phyloP scores from a whole-genome alignment of 2,113 vertebrate genomes.

The Leucopsar rothschildi region DNA sequence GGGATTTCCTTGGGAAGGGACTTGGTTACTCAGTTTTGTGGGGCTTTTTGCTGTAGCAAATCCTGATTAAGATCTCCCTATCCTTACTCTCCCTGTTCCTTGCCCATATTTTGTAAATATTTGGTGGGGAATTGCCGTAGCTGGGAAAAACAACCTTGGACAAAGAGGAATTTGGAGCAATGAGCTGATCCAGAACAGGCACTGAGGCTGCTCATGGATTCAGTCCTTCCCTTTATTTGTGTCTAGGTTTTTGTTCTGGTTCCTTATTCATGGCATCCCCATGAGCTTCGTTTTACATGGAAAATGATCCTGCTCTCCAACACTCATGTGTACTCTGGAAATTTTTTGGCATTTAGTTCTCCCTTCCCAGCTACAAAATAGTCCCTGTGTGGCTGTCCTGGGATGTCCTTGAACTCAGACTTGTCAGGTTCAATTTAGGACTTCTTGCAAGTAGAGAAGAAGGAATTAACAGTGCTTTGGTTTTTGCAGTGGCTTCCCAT shows the following conservation, averaged over 20 bases:
- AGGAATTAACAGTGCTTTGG: not conserved
- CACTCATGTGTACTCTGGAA: not conserved
- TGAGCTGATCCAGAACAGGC: not conserved
- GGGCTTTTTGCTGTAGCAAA: not conserved
- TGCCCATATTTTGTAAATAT: not conserved
- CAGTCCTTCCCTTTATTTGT: not conserved
- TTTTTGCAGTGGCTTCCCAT: conserved; percentile 1
- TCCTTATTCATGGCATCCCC: not conserved
- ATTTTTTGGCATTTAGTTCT: not conserved
- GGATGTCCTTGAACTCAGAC: not conserved
- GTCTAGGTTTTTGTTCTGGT: not conserved
- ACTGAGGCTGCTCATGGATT: not conserved
- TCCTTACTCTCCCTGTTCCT: not conserved
- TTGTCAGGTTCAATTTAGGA: not conserved
- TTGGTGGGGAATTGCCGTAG: not conserved
- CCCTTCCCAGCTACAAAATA: not conserved
- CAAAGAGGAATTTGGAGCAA: not conserved
- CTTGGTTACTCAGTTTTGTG: not conserved
- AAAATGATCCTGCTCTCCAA: not conserved
- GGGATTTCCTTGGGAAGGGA: not conserved
- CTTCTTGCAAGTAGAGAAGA: not conserved
- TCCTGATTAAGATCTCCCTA: not conserved
- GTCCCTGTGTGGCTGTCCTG: not conserved
- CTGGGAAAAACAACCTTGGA: not conserved
- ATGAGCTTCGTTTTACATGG: not conserved